Percentiles rank a stretch among this genome's conserved stretches.
phyloP scores from a whole-genome alignment of 2,888 invertebrate species.

The Drosophila hawaiiensis region DNA sequence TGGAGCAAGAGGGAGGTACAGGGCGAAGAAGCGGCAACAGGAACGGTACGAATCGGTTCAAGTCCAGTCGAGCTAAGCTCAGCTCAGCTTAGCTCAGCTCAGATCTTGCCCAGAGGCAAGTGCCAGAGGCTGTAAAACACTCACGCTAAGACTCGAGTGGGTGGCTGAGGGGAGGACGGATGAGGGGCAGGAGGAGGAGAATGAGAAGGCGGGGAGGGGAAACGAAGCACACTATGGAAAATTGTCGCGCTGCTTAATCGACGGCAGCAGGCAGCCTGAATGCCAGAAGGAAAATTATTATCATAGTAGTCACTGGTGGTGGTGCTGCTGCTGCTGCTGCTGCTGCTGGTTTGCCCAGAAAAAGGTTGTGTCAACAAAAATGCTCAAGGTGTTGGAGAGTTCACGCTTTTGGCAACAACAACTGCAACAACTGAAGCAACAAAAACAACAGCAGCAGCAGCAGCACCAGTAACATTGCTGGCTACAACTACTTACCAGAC shows the following conservation, averaged over 20 bases:
- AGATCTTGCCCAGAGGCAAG: conserved; percentile 66
- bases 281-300: conserved; percentile 75
- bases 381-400: conserved; percentile 79
- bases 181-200: not conserved
- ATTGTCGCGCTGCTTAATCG: conserved; percentile 80
- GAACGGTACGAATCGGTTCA: conserved; percentile 20
- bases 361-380: conserved; percentile 78
- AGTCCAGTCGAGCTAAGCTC: conserved; percentile 26
- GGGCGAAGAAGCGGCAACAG: conserved; percentile 16
- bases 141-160: conserved; percentile 67
- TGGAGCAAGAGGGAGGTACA: conserved; percentile 13
- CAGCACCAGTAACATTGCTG: conserved; percentile 45
- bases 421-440: conserved; percentile 32
- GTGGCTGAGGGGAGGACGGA: conserved; percentile 39
- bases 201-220: not conserved
- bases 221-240: conserved; percentile 68
- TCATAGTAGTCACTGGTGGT: conserved; percentile 51
- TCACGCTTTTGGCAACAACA: conserved; percentile 76
- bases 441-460: conserved; percentile 23
- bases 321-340: conserved; percentile 4
- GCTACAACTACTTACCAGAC: conserved; percentile 74
- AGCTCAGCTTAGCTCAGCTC: conserved; percentile 7
- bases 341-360: conserved; percentile 51
- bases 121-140: conserved; percentile 78
- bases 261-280: conserved; percentile 61